Base-by-base conservation (phyloP, 2,888 invertebrate species). In the Acleris cristana region DNA sequence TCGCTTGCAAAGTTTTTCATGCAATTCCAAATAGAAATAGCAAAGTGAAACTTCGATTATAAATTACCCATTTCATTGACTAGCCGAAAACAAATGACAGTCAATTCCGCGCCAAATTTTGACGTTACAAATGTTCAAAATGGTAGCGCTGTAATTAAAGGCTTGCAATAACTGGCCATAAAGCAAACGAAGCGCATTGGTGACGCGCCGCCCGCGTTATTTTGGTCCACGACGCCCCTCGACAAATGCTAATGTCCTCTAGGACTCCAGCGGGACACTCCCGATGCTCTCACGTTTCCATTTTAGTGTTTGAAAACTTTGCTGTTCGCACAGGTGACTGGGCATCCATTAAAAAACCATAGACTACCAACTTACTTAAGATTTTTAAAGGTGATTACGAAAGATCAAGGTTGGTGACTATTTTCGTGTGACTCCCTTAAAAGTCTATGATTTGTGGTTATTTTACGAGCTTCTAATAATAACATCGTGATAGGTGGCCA, bases 211-310 rank as follows among this genome's bases (percentile, higher is more conserved):
- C 78, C 77, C 77, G 85, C 77, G 89, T 88, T 92, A 92, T 92
- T 91, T 89, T 84, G 80, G 90, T 87, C 82, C 79, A 73, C 84
- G 83, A 79, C 86, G 87, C 89, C 89, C 85, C 89, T 85, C 89
- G 85, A 87, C 89, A 90, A 91, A 92, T 92, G 92, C 88, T 92
- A 92, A 92, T 86, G 92, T 87, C 92, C 91, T 90, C 88, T 89
- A 88, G 90, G 90, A 86, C 88, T 87, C 87, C 88, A 88, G 88
- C 79, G 69, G 72, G 71, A 64, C 70, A 69, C 71, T 71, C 70
- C 71, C 74, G 74, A 72, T 73, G 73, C 75, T 77, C 77, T 78
- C 76, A 73, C 72, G 72, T 62, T 63, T 64, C 63, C 66, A 70
- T 64, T 70, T 63, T 53, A 67, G 57, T 67, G 49, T 67, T 63